Evolutionary conservation across 2,888 invertebrate species (phyloP).

Genomic region (Peribatodes rhomboidaria): DNA sequence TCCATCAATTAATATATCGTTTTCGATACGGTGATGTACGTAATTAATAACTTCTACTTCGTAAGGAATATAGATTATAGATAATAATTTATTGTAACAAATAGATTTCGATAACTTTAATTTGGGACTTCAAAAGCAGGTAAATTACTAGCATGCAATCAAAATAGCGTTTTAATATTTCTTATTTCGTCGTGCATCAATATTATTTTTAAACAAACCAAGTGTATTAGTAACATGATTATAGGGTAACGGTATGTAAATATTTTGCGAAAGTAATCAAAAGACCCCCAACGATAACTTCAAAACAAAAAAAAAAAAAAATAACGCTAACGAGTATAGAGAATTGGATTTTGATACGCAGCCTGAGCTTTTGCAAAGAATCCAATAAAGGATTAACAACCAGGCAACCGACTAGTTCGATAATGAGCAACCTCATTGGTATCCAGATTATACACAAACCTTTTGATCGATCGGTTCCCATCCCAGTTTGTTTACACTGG

Average conservation of each 20-base stretch:
- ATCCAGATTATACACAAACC: slow-evolving; percentile 26
- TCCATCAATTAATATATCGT: slow-evolving; percentile 26
- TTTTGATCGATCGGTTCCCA: slow-evolving; percentile 29
- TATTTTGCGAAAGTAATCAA: no score
- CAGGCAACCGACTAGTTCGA: not conserved
- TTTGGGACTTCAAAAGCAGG: slow-evolving; percentile 7
- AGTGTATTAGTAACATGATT: no score
- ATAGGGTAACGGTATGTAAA: no score
- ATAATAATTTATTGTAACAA: slow-evolving; percentile 26
- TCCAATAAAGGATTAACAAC: not conserved
- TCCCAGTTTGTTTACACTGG: slow-evolving; percentile 50
- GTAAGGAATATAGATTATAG: no score
- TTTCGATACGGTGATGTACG: slow-evolving; percentile 20
- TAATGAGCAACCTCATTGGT: slow-evolving; percentile 10
- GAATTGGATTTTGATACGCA: not conserved
- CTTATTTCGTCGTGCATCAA: no score
- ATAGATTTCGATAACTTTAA: slow-evolving; percentile 16
- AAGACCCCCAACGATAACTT: not conserved
- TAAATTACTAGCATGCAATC: no score
- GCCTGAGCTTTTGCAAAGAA: not conserved
- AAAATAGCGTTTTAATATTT: no score
- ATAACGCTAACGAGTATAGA: not conserved
- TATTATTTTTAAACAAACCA: no score
- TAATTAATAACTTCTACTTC: slow-evolving; percentile 35
- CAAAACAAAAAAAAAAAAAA: not conserved